These are phyloP conservation scores for Phoebastria nigripes DNA, from an alignment of 2,797 vertebrate genomes.

Conservation along the genomic window DNA sequence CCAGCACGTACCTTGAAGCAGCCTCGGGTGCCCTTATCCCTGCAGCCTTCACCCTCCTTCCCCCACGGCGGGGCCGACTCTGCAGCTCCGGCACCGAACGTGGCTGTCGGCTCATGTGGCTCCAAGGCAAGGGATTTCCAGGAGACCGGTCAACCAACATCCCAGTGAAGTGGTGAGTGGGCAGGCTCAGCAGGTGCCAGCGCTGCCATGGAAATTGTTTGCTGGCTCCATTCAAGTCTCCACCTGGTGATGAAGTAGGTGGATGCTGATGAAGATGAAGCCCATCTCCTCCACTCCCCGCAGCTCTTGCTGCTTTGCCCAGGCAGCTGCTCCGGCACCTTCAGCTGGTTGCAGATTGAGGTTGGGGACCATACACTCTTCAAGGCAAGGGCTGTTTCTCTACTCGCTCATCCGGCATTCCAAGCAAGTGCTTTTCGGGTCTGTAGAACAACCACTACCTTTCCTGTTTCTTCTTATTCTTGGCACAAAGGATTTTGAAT, in stretches of 20 bases:
- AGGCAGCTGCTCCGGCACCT: neutral
- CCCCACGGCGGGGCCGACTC: fast-evolving
- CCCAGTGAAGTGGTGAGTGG: fast-evolving
- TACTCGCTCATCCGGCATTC: neutral
- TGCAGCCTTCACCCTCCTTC: neutral
- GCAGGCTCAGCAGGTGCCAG: fast-evolving
- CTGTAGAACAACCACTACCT: conserved; percentile 15
- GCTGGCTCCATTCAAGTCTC: neutral
- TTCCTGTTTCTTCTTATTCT: conserved; percentile 50
- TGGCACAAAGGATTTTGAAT: conserved; percentile 31
- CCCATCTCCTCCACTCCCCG: fast-evolving
- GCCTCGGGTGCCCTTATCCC: neutral
- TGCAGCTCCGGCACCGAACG: fast-evolving
- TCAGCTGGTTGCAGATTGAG: neutral
- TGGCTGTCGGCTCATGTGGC: fast-evolving
- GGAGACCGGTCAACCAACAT: fast-evolving
- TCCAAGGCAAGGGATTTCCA: neutral
- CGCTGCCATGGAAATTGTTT: fast-evolving
- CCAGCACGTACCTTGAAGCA: neutral
- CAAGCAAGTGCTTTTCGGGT: neutral
- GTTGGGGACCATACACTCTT: fast-evolving
- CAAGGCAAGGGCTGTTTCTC: neutral
- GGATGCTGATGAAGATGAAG: neutral
- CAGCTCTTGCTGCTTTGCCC: neutral
- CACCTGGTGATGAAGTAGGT: no score